These are phyloP conservation scores for Columba livia DNA, from an alignment of 2,113 vertebrate genomes.

Conservation along the genomic window DNA sequence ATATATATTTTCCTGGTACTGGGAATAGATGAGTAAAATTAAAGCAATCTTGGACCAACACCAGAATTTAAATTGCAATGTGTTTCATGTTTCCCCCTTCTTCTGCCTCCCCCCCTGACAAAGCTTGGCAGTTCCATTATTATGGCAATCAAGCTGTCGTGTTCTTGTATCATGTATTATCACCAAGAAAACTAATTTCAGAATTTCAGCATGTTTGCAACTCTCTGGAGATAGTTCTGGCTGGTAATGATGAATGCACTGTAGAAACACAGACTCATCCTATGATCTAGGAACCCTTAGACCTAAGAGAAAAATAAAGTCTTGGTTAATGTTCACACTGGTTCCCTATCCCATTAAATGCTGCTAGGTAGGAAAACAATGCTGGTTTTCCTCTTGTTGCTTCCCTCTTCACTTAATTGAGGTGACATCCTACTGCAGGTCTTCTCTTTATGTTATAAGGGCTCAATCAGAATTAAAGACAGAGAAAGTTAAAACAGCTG, in stretches of 20 bases:
- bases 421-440: background rate
- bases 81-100: background rate
- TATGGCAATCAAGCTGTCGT: slow-evolving; percentile 43
- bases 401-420: background rate
- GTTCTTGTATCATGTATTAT: slow-evolving; percentile 26
- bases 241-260: slow-evolving; percentile 8
- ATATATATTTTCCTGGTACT: background rate
- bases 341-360: background rate
- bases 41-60: slow-evolving; percentile 17
- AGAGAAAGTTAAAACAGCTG: background rate
- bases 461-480: background rate
- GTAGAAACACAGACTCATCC: background rate
- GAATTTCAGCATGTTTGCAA: slow-evolving; percentile 5
- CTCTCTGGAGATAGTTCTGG: slow-evolving; percentile 26
- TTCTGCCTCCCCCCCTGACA: background rate
- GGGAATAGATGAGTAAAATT: slow-evolving; percentile 6
- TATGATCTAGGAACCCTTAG: background rate
- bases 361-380: background rate
- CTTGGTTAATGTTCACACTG: background rate
- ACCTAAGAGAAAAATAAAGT: background rate
- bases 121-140: slow-evolving; percentile 49
- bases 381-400: background rate
- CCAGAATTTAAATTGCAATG: slow-evolving; percentile 38
- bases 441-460: background rate
- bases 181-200: slow-evolving; percentile 59